Conservation (phyloP, 92 coral and sea anemone species). For the Zoanthus solanderi region DNA sequence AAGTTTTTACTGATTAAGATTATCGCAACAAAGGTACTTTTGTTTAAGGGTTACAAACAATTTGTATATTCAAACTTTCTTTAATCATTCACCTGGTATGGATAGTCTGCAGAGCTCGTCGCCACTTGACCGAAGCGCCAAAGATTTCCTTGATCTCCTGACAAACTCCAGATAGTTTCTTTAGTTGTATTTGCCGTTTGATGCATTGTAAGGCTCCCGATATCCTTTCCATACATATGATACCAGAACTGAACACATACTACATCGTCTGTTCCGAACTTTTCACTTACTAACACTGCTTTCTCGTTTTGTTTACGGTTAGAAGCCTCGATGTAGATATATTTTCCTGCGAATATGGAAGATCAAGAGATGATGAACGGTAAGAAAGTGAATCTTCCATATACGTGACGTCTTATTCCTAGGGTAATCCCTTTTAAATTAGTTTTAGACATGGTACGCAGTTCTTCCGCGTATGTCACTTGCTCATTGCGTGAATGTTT, state of each 20-base stretch:
- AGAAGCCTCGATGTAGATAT: conserved; percentile 76
- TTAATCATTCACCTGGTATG: conserved; percentile 21
- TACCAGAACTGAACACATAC: conserved; percentile 85
- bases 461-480: too few species aligned
- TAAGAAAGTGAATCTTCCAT: neutral
- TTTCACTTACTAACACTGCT: conserved; percentile 65
- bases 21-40: neutral
- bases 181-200: conserved; percentile 53
- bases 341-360: conserved; percentile 60
- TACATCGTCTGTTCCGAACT: conserved; percentile 40
- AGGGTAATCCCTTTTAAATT: neutral
- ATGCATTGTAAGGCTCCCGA: conserved; percentile 64
- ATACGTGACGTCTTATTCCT: neutral
- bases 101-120: neutral
- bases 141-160: conserved; percentile 62
- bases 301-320: conserved; percentile 50
- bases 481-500: too few species aligned
- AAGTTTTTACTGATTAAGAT: too few species aligned
- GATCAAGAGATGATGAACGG: neutral
- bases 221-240: conserved; percentile 79
- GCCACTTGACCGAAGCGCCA: conserved; percentile 82
- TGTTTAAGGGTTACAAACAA: neutral
- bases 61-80: neutral
- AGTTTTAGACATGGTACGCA: too few species aligned
- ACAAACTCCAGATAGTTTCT: conserved; percentile 62